Evolutionary conservation across 1,140 invertebrate species (phyloP).

Genomic region (Papilio machaon): DNA sequence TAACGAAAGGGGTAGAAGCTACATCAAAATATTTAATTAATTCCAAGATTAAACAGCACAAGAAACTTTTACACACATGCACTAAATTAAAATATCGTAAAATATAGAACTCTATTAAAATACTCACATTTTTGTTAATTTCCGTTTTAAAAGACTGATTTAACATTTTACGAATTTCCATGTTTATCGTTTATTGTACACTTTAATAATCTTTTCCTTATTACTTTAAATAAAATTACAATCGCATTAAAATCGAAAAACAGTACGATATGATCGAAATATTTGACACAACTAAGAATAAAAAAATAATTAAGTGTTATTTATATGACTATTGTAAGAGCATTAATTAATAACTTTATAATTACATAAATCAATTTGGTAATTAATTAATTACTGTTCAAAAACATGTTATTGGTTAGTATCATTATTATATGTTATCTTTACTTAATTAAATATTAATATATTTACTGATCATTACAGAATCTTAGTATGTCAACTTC

Average conservation of each 20-base stretch:
- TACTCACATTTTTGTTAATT: neutral
- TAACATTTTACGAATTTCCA: conserved; percentile 17
- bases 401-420: conserved; percentile 21
- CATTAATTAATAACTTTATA: conserved; percentile 56
- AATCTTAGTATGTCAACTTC: neutral
- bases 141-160: conserved; percentile 7
- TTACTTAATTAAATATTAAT: conserved; percentile 32
- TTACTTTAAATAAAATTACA: neutral
- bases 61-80: neutral
- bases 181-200: neutral
- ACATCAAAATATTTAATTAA: neutral
- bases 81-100: neutral
- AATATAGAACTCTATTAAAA: neutral
- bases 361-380: conserved; percentile 46
- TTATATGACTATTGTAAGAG: conserved; percentile 52
- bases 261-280: neutral
- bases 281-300: conserved; percentile 43
- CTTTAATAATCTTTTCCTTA: neutral
- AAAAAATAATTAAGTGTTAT: conserved; percentile 48
- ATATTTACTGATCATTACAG: conserved; percentile 31
- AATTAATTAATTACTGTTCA: conserved; percentile 38
- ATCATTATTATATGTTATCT: conserved; percentile 19
- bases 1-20: too few species aligned
- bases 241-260: neutral
- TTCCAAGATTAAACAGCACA: neutral